Conservation (phyloP, 1,140 invertebrate species). For the Drosophila asahinai region DNA sequence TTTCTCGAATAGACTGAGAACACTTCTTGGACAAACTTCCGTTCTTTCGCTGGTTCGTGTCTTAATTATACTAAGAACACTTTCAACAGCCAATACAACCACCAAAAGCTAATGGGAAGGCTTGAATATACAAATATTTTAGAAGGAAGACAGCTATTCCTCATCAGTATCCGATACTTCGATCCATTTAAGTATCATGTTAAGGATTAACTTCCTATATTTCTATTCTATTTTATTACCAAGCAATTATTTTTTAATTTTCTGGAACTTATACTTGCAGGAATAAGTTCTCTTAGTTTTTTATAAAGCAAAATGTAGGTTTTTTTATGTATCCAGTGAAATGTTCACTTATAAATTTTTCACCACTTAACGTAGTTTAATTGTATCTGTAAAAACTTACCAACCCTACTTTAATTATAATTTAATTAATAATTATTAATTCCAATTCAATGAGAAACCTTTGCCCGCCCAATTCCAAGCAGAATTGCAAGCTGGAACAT, state of each 20-base stretch:
- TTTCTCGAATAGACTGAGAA: not conserved
- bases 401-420: not conserved
- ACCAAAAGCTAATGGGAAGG: constrained; percentile 3
- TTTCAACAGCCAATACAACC: not conserved
- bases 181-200: not conserved
- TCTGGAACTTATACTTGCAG: too few relatives aligned
- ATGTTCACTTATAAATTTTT: too few relatives aligned
- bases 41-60: not conserved
- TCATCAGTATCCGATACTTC: not conserved
- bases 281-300: not conserved
- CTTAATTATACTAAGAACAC: not conserved
- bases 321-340: not conserved
- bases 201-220: too few relatives aligned
- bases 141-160: too few relatives aligned
- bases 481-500: constrained; percentile 18
- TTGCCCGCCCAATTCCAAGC: not conserved
- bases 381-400: not conserved
- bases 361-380: not conserved
- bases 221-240: not conserved
- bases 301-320: not conserved
- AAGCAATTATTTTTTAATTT: not conserved
- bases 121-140: not conserved
- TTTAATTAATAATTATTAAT: too few relatives aligned
- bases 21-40: not conserved
- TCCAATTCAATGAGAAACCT: not conserved